These are phyloP conservation scores for Seriola quinqueradiata DNA, from an alignment of 2,113 vertebrate genomes.

Conservation along the genomic window DNA sequence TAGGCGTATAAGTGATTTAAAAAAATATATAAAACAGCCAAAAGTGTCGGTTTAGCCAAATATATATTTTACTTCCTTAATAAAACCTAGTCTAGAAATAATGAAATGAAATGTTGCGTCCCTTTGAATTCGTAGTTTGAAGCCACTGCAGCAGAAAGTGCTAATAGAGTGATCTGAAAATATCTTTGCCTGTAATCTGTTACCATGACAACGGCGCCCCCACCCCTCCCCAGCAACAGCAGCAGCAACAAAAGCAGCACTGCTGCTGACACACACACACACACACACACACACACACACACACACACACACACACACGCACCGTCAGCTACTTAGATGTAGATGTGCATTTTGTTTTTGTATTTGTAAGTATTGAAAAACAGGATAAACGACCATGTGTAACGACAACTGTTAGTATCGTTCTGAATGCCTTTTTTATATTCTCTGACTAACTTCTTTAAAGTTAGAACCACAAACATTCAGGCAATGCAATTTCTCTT, in stretches of 20 bases:
- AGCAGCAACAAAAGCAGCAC: slow-evolving; percentile 11
- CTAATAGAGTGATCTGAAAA: slow-evolving; percentile 32
- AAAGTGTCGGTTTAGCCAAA: background rate
- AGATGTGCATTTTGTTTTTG: too few species aligned
- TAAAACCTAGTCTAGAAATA: background rate
- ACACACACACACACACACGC: background rate
- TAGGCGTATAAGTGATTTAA: background rate
- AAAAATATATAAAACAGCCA: background rate
- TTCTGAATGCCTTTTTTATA: background rate
- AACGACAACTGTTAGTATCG: too few species aligned
- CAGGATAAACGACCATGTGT: too few species aligned
- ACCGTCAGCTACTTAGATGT: background rate
- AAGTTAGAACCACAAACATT: background rate
- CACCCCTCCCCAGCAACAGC: slow-evolving; percentile 8
- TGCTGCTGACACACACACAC: background rate
- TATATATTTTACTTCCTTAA: background rate
- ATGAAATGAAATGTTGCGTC: too few species aligned
- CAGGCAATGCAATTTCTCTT: background rate
- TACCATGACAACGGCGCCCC: slow-evolving; percentile 61
- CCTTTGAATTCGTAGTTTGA: background rate
- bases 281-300: slow-evolving; percentile 8
- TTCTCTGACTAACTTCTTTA: background rate
- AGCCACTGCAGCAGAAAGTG: slow-evolving; percentile 12
- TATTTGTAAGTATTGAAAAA: background rate
- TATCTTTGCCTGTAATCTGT: slow-evolving; percentile 74